Base-by-base conservation (phyloP, 1,140 invertebrate genomes). In the Drosophila fuyamai region DNA sequence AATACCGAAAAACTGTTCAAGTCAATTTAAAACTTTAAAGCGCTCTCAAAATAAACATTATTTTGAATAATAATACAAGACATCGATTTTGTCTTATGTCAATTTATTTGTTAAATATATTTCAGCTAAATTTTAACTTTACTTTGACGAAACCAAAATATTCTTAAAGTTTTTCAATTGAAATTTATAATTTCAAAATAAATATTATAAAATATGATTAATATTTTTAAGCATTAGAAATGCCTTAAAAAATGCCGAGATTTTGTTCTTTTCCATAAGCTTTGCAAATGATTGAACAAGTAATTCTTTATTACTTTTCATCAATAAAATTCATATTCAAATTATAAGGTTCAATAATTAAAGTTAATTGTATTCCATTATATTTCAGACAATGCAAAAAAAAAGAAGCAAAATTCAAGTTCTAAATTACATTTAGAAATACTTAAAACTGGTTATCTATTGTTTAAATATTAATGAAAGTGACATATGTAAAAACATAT, bases 401-500 rank as follows among this genome's bases (percentile, higher is more conserved):
- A n/a, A n/a, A n/a, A n/a, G n/a, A n/a, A n/a, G 18, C 18, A 18
- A 1, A 18, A 18, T 18, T 18, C 0, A 18, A 18, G 23, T 23
- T 47, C 44, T 12, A 5, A 23, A 27, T 46, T 29, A 14, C 32
- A 16, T 16, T 14, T 51, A 5, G n/a, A 13, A 29, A 16, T 51
- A 16, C 13, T 8, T n/a, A 5, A 35, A 51, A 51, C 48, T 14
- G n/a, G 29, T 51, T 51, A 6, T 10, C n/a, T 12, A 51, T 35
- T 35, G 27, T 14, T 35, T 1, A 27, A 50, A 32, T 50, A 9
- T 32, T 32, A 32, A 50, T n/a, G 13, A 48, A 13, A 29, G 13
- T 29, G 13, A 4, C 47, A 32, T 32, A 50, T 32, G 48, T 51
- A 51, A 51, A 51, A 51, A 9, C 48, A 35, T 35, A 51, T 51